Conservation (phyloP, 2,888 invertebrate genomes). For the Aphrophora alni region DNA sequence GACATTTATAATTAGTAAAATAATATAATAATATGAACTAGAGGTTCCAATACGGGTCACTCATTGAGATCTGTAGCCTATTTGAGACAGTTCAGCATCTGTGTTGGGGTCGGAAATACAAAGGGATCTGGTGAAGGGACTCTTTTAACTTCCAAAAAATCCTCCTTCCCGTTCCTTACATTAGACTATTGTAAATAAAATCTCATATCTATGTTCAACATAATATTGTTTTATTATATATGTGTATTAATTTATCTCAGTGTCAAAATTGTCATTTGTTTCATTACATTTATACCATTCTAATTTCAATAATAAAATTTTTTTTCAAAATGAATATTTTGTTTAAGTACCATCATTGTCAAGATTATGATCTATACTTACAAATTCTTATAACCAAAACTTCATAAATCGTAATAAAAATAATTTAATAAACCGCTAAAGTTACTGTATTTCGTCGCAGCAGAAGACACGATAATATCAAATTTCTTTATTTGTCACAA, state of each 20-base stretch:
- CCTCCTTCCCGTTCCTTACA: neutral
- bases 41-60: slow-evolving; percentile 35
- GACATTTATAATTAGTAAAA: neutral
- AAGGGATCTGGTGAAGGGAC: neutral
- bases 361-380: too few species aligned
- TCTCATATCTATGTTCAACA: neutral
- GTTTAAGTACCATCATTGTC: too few species aligned
- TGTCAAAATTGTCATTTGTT: neutral
- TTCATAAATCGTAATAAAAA: too few species aligned
- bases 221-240: neutral
- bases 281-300: neutral
- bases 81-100: neutral
- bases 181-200: neutral
- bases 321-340: neutral
- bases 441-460: too few species aligned
- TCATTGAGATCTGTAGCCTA: neutral
- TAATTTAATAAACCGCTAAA: too few species aligned
- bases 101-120: neutral
- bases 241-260: too few species aligned
- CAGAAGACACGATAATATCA: too few species aligned
- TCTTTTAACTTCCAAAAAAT: neutral
- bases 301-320: neutral
- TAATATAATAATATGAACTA: slow-evolving; percentile 27
- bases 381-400: too few species aligned
- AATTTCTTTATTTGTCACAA: too few species aligned